Evolutionary conservation across 2,888 invertebrate species (phyloP).

Genomic region (Alcis repandata): DNA sequence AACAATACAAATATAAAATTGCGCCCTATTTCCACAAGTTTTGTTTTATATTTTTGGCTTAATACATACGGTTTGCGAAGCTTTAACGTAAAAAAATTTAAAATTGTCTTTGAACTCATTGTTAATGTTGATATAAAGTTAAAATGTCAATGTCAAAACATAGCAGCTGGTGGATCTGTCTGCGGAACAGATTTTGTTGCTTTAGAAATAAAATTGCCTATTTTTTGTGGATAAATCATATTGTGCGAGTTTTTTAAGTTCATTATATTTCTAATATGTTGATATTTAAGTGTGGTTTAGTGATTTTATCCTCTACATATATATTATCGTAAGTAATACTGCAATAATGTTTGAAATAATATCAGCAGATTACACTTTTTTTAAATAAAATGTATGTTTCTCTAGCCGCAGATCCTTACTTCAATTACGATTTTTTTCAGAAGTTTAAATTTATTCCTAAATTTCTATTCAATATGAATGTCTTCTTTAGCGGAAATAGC

Average conservation of each 20-base stretch:
- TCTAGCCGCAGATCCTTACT: background rate
- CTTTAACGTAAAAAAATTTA: too few relatives aligned
- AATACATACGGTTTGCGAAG: too few relatives aligned
- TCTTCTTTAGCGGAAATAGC: background rate
- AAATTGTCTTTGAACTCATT: too few relatives aligned
- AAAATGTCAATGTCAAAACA: too few relatives aligned
- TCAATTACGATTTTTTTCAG: background rate
- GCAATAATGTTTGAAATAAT: background rate
- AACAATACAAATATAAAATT: too few relatives aligned
- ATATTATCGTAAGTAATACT: slow-evolving; percentile 75
- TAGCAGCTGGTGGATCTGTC: too few relatives aligned
- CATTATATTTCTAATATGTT: slow-evolving; percentile 68
- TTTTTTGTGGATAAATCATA: slow-evolving; percentile 1
- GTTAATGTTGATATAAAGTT: too few relatives aligned
- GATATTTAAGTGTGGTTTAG: slow-evolving; percentile 76
- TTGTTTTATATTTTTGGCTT: too few relatives aligned
- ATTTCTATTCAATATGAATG: background rate
- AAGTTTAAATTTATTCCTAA: background rate
- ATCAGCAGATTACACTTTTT: background rate
- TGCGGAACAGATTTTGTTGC: background rate
- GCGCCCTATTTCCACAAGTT: too few relatives aligned
- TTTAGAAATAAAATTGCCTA: background rate
- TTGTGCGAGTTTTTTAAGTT: slow-evolving; percentile 2
- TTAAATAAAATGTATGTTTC: background rate
- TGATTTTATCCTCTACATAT: slow-evolving; percentile 74